Base-by-base conservation (phyloP, 2,113 vertebrate genomes). In the Elephas maximus region DNA sequence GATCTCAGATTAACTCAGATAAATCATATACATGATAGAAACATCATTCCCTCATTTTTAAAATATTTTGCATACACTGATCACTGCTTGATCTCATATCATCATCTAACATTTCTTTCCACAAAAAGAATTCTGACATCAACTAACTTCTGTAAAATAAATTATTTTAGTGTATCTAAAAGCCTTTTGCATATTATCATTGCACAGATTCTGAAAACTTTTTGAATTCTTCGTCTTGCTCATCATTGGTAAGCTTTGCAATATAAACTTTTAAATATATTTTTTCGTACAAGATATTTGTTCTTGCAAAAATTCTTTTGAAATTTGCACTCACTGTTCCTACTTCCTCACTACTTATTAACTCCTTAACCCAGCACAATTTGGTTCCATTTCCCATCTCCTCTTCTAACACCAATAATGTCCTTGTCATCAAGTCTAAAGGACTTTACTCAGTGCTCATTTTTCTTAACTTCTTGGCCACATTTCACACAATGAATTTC, bases 1-100 rank as follows among this genome's bases (percentile, higher is more conserved):
- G 63, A 80, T 94, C 80, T 94, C 90, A 93, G 44, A 94, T 60
- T 60, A 92, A 60, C 77, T 95, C 24, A 76, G 44, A 63, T 83
- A 95, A 79, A n/a, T 23, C 18, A 79, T 21, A 85, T 79, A n/a
- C 5, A 60, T 57, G n/a, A 53, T 17, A 83, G 21, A 93, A 71
- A 48, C 18, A 60, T 15, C 33, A 77, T 2, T 92, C 18, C 7
- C 63, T 90, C 71, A 12, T 62, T 94, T 90, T 60, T 78, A 63
- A 62, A 90, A 53, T 30, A 8, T 48, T 94, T 10, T 71, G 1
- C 26, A 77, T 23, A n/a, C 88, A 79, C 41, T 78, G 18, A 87
- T 62, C 81, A 80, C n/a, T 48, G 24, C 28, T 67, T 82, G 45
- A 87, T 86, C 45, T 84, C 24, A 53, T 48, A 74, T 23, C 44